These are phyloP conservation scores for Melanerpes aurifrons DNA, from an alignment of 2,113 vertebrate genomes.

Conservation along the genomic window DNA sequence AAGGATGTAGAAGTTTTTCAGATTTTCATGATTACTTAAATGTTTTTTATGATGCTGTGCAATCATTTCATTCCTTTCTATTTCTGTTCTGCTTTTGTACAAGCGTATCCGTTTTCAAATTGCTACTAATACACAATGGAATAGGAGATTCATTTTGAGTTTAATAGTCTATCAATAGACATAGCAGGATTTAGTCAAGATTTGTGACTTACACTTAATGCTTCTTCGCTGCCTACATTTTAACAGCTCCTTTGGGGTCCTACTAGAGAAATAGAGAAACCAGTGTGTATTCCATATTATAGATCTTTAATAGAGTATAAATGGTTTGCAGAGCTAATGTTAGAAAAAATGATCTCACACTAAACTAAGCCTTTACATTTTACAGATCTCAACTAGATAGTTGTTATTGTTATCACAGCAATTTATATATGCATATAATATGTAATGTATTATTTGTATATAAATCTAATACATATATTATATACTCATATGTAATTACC, in stretches of 20 bases:
- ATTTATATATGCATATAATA: neutral
- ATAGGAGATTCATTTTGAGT: neutral
- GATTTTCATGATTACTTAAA: constrained; percentile 13
- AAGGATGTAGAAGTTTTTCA: neutral
- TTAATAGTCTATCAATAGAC: neutral
- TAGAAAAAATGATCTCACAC: neutral
- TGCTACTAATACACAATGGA: neutral
- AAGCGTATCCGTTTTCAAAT: constrained; percentile 9
- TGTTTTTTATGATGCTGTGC: neutral
- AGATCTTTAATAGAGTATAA: neutral
- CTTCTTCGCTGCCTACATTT: neutral
- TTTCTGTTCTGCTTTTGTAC: constrained; percentile 10
- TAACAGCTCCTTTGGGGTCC: neutral
- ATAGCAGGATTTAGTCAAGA: neutral
- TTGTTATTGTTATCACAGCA: neutral
- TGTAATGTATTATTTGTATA: neutral
- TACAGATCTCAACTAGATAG: neutral
- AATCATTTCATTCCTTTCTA: constrained; percentile 7
- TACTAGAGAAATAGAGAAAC: neutral
- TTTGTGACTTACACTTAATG: neutral
- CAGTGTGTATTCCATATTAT: neutral
- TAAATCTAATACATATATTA: neutral
- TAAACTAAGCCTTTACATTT: neutral
- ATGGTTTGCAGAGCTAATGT: neutral
- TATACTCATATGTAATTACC: neutral